Percentiles rank a stretch among this genome's conserved stretches.
Evolutionary conservation across 1,140 invertebrate species (phyloP).

Genomic region (Hylyphantes graminicola): DNA sequence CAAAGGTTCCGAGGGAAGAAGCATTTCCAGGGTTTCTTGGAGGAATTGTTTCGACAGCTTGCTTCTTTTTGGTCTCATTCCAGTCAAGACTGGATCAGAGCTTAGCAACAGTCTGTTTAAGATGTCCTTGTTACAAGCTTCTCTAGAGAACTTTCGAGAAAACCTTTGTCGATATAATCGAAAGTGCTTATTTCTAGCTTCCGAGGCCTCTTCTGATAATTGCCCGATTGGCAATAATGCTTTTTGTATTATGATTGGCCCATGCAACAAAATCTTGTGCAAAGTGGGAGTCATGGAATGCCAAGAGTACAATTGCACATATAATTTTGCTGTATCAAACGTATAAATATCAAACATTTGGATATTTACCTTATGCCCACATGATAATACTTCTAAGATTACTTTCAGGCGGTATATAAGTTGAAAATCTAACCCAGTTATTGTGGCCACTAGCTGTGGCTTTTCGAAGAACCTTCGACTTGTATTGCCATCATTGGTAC

Average conservation of each 20-base stretch:
- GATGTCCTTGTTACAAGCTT: background rate
- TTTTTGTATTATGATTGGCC: slow-evolving; percentile 11
- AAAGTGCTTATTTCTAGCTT: slow-evolving; percentile 52
- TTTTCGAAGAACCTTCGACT: too few species aligned
- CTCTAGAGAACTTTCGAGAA: background rate
- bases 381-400: slow-evolving; percentile 19
- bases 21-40: slow-evolving; percentile 2
- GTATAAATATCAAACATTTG: slow-evolving; percentile 11
- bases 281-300: slow-evolving; percentile 35
- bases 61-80: slow-evolving; percentile 16
- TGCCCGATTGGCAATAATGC: slow-evolving; percentile 19
- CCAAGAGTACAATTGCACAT: slow-evolving; percentile 31
- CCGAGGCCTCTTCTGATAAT: slow-evolving; percentile 10
- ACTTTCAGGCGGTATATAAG: slow-evolving; percentile 7
- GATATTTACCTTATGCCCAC: slow-evolving; percentile 20
- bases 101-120: slow-evolving; percentile 26
- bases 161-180: background rate
- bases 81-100: slow-evolving; percentile 20
- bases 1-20: background rate
- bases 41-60: slow-evolving; percentile 13
- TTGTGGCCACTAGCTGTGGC: background rate
- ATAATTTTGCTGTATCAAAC: background rate
- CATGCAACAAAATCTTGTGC: slow-evolving; percentile 44
- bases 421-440: slow-evolving; percentile 11
- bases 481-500: background rate